Conservation (phyloP, 2,113 vertebrate species). For the Danio rerio region GRCz12tu NC_133192.1:24951501-24952000, state of each 20-base stretch:
- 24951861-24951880: neutral
- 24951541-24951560: slow-evolving; percentile 38
- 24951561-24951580: slow-evolving; percentile 22
- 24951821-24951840: neutral
- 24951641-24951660: neutral
- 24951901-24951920: slow-evolving; percentile 42
- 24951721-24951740: slow-evolving; percentile 14
- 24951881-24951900: slow-evolving; percentile 7
- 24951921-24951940: neutral
- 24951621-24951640: neutral
- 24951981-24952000: too few relatives aligned
- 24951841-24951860: neutral
- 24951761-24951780: neutral
- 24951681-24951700: slow-evolving; percentile 19
- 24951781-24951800: neutral
- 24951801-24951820: slow-evolving; percentile 16
- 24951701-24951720: neutral
- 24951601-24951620: neutral
- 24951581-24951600: slow-evolving; percentile 10
- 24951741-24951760: neutral
- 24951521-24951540: slow-evolving; percentile 29
- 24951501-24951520: neutral
- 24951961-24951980: neutral
- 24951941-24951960: neutral
- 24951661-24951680: slow-evolving; percentile 18